phyloP scores from a whole-genome alignment of 2,888 invertebrate species.

The Drosophila testacea region DNA sequence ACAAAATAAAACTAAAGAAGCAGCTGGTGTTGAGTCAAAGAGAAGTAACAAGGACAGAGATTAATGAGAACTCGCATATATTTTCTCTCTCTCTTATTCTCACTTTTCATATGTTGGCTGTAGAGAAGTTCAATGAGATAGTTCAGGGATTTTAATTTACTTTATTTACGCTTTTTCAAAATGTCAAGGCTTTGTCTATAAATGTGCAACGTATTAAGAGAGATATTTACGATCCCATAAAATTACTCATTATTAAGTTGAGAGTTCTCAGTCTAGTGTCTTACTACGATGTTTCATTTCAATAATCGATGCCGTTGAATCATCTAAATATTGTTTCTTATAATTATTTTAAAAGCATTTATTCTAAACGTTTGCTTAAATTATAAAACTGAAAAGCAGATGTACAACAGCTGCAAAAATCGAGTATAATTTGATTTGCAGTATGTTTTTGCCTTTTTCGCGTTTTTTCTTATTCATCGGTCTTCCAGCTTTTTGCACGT shows the following conservation, averaged over 20 bases:
- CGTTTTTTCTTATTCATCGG: slow-evolving; percentile 16
- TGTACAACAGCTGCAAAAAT: slow-evolving; percentile 56
- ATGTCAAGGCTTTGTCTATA: not conserved
- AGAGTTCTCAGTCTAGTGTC: not conserved
- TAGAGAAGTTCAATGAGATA: slow-evolving; percentile 1
- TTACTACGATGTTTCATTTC: not conserved
- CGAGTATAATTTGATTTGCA: slow-evolving; percentile 35
- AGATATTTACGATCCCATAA: not conserved
- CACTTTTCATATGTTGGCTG: not conserved
- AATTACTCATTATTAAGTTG: not conserved
- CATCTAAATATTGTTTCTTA: not conserved
- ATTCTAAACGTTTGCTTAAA: slow-evolving; percentile 26
- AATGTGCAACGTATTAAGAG: not conserved
- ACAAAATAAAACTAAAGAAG: slow-evolving; percentile 11
- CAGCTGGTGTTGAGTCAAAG: slow-evolving; percentile 14
- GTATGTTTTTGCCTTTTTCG: slow-evolving; percentile 14
- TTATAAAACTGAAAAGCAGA: slow-evolving; percentile 23
- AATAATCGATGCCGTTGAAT: not conserved
- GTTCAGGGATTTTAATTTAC: not conserved
- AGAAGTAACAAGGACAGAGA: not conserved
- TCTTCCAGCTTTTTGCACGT: slow-evolving; percentile 8
- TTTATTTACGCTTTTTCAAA: not conserved
- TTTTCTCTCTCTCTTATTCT: not conserved
- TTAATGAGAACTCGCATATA: not conserved
- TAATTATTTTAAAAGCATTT: not conserved